phyloP scores from a whole-genome alignment of 2,888 invertebrate species.

The Drosophila cognata region DNA sequence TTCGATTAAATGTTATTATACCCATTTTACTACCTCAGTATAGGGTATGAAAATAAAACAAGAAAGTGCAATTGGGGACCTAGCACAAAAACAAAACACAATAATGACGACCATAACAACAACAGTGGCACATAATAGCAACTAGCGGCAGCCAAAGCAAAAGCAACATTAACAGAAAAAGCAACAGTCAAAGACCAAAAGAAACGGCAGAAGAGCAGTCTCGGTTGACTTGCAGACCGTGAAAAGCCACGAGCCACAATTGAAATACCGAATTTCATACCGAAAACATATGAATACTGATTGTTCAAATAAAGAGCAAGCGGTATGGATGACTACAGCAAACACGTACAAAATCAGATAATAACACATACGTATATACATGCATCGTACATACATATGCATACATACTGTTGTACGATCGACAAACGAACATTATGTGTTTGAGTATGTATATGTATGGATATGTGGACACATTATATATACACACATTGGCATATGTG shows the following conservation, averaged over 20 bases:
- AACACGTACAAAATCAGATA: slow-evolving; percentile 30
- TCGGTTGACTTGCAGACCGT: slow-evolving; percentile 84
- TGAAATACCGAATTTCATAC: slow-evolving; percentile 82
- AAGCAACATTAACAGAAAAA: slow-evolving; percentile 46
- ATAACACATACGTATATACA: slow-evolving; percentile 6
- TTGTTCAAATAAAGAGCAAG: slow-evolving; percentile 70
- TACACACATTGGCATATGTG: background rate
- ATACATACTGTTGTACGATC: slow-evolving; percentile 8
- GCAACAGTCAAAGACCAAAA: slow-evolving; percentile 74
- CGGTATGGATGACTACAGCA: slow-evolving; percentile 43
- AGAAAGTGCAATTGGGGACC: slow-evolving; percentile 28
- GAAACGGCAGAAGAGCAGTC: slow-evolving; percentile 79
- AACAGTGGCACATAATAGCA: slow-evolving; percentile 39
- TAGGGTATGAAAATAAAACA: slow-evolving; percentile 22
- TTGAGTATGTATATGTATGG: background rate
- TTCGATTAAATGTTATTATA: background rate
- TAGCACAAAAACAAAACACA: slow-evolving; percentile 25
- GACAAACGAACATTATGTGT: background rate
- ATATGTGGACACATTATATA: background rate
- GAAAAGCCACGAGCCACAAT: slow-evolving; percentile 84
- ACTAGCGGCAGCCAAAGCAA: slow-evolving; percentile 38
- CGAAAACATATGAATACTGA: slow-evolving; percentile 79
- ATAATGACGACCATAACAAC: slow-evolving; percentile 38
- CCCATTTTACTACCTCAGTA: slow-evolving; percentile 4
- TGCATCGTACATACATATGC: slow-evolving; percentile 4